Base-by-base conservation (phyloP, 2,888 invertebrate species). In the Rhamnusium bicolor region DNA sequence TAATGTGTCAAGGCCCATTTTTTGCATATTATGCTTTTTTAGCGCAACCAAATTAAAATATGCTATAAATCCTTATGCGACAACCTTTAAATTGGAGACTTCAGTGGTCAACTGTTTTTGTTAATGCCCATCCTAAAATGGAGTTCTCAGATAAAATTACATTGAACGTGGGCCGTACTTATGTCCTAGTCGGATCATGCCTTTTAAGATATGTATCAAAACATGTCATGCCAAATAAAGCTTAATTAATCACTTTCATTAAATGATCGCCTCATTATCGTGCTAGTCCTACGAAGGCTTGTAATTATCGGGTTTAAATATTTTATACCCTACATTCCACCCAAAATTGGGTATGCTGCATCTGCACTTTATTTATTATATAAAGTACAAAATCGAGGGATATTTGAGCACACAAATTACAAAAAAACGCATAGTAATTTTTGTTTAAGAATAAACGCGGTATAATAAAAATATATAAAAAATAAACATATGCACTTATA, bases 81-180 rank as follows among this genome's bases (percentile, higher is more conserved):
- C 7, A 58, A 27, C 27, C 27, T 10, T 58, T 27, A 27, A 27
- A 58, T 24, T 24, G 27, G 27, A 58, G 58, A 27, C 40, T 40
- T n/a, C 40, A 40, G 40, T 40, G n/a, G 40, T 27, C 58, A 14
- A 60, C 40, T 60, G 32, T 60, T 60, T 60, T 60, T 7, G 40
- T 40, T 40, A 40, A 40, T 1, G 40, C n/a, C n/a, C 40, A n/a
- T 40, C 40, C 40, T n/a, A 40, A 40, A 40, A 40, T 40, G 40
- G 40, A 40, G 40, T 40, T n/a, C 40, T n/a, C n/a, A 1, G 2
- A 40, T 40, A 40, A 40, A n/a, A 40, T 40, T n/a, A 40, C n/a
- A 40, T n/a, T 40, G 40, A 40, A 40, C 40, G 40, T 40, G n/a
- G 40, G 40, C n/a, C 12, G 40, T 0, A 14, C 40, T 40, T 40